Evolutionary conservation across 2,797 vertebrate genomes (phyloP).

Genomic region (Notolepis coatsorum): DNA sequence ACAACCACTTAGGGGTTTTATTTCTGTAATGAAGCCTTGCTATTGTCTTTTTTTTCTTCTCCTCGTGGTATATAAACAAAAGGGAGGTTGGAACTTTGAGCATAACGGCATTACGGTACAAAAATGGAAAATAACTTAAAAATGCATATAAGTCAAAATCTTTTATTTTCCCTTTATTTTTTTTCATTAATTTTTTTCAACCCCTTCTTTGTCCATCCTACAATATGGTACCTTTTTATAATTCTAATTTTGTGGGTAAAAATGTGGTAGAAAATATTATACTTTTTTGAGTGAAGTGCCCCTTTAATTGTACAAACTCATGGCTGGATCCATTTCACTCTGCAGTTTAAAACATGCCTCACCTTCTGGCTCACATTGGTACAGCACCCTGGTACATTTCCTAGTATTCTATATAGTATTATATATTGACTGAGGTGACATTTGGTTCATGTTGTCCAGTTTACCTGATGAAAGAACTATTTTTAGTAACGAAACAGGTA

Average conservation of each 20-base stretch:
- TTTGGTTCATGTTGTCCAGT: not conserved
- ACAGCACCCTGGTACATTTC: conserved; percentile 43
- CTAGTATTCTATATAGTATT: conserved; percentile 8
- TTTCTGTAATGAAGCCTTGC: not conserved
- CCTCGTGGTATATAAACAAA: conserved; percentile 47
- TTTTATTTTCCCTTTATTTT: conserved; percentile 27
- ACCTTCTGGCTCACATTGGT: conserved; percentile 44
- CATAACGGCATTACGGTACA: conserved; percentile 61
- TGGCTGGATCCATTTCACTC: conserved; percentile 39
- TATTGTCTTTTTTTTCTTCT: conserved; percentile 32
- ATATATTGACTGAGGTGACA: conserved; percentile 13
- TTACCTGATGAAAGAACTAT: conserved; percentile 7
- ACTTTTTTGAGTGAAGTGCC: conserved; percentile 20
- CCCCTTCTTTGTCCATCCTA: conserved; percentile 31
- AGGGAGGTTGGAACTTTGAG: conserved; percentile 55
- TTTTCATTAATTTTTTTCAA: conserved; percentile 3
- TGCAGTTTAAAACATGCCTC: conserved; percentile 12
- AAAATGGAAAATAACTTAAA: conserved; percentile 29
- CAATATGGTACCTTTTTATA: conserved; percentile 28
- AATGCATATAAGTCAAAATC: conserved; percentile 35
- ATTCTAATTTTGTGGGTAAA: conserved; percentile 32
- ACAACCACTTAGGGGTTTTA: no score
- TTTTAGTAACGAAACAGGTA: not conserved
- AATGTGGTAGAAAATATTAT: conserved; percentile 15
- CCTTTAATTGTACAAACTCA: conserved; percentile 34